Conservation (phyloP, 30 jellyfish, hydroid and myxozoan species). For the Catostylus mosaicus region DNA sequence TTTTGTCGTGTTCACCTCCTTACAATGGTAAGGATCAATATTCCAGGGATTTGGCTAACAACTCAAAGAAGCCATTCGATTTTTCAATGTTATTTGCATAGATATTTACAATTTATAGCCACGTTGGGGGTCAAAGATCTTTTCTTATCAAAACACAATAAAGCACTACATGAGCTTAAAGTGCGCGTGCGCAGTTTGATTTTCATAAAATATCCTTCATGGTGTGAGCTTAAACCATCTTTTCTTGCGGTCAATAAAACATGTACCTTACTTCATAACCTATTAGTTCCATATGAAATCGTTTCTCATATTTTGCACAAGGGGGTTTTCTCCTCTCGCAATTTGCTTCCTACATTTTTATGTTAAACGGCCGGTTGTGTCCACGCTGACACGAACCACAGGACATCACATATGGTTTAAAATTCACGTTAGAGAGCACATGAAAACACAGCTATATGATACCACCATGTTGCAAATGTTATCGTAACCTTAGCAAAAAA, state of each 20-base stretch:
- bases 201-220: slow-evolving; percentile 48
- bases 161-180: slow-evolving; percentile 55
- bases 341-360: not conserved
- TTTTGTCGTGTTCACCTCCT: not conserved
- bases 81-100: slow-evolving; percentile 37
- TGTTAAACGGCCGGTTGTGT: slow-evolving; percentile 30
- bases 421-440: not conserved
- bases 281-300: slow-evolving; percentile 3
- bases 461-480: too few relatives aligned
- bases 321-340: slow-evolving; percentile 19
- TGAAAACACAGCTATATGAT: not conserved
- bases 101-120: slow-evolving; percentile 59
- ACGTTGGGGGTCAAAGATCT: slow-evolving; percentile 83
- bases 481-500: too few relatives aligned
- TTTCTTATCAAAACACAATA: slow-evolving; percentile 64
- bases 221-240: slow-evolving; percentile 69
- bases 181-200: slow-evolving; percentile 84
- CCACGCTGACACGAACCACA: slow-evolving; percentile 66
- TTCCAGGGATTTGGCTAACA: slow-evolving; percentile 56
- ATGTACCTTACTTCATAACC: slow-evolving; percentile 27
- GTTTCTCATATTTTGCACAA: slow-evolving; percentile 4
- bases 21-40: slow-evolving; percentile 2
- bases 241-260: slow-evolving; percentile 69
- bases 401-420: slow-evolving; percentile 51
- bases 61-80: slow-evolving; percentile 29